Evolutionary conservation across 2,797 vertebrate genomes (phyloP), one percentile per base, ranked within the genome.

Genomic region (Neosilurus mollespiculum): DNA sequence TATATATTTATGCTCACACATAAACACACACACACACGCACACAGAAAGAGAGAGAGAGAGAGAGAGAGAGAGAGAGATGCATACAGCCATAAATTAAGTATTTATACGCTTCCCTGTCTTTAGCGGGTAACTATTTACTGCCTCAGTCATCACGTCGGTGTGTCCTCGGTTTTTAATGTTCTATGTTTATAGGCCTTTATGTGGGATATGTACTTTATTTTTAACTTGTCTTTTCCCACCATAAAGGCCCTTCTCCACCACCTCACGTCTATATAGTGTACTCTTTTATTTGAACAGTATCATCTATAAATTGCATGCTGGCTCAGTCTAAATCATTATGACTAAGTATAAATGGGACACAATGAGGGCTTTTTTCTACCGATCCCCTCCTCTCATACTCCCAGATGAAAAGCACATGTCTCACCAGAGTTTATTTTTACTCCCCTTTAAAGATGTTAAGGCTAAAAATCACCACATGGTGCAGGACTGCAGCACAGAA

Each of bases 281-380:
- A 90, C 89, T 88, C 89, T 93, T 85, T 93, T 90, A 92, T 93
- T 93, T 91, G 84, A 88, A 88, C 64, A 86, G 86, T 88, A 88
- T 91, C 90, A 89, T 92, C 87, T 91, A 88, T 89, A 89, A 92
- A 91, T 91, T 90, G 88, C 87, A 90, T 66, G 73, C 88, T 88
- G 89, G 85, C 87, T 91, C 89, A 88, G 90, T 87, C 83, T 88
- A 90, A 90, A 93, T 91, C 91, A 92, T 91, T 92, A 93, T 90
- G 91, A 90, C 85, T 89, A 86, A 91, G 88, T 90, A 90, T 43
- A 91, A 65, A 92, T 89, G 89, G 88, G 89, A 89, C 89, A 90
- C 87, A 91, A 88, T 88, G 85, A 90, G 88, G 81, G 87, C 81
- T 85, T 85, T 76, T 77, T 69, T 88, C 69, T 37, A 26, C 65